A percentile compares a stretch with the other conserved stretches of the same genome.
phyloP scores from a whole-genome alignment of 2,888 invertebrate genomes.

The Tortrix viridana region DNA sequence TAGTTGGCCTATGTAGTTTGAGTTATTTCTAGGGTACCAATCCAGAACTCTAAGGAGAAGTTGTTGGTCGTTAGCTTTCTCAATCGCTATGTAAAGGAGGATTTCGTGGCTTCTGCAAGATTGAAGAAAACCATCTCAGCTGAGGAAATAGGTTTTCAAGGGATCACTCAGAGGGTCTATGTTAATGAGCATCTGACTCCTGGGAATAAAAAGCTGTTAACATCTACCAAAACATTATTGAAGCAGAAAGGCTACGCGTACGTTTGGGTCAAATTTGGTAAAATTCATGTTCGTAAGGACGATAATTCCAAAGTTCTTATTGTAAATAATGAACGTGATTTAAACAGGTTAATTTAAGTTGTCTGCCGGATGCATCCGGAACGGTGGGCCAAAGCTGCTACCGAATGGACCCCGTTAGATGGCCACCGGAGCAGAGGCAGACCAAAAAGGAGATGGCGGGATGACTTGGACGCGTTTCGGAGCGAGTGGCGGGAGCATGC shows the following conservation, averaged over 20 bases:
- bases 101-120: background rate
- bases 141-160: background rate
- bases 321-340: background rate
- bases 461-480: too few species aligned
- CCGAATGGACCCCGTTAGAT: too few species aligned
- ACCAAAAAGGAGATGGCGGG: too few species aligned
- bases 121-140: background rate
- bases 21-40: background rate
- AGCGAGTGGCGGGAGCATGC: too few species aligned
- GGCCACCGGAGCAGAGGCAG: too few species aligned
- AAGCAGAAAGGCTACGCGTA: background rate
- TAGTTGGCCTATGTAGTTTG: too few species aligned
- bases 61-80: background rate
- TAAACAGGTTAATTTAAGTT: too few species aligned
- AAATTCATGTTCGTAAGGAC: background rate
- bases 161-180: background rate
- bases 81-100: constrained; percentile 3
- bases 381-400: too few species aligned
- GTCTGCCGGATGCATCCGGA: too few species aligned
- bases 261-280: background rate
- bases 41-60: background rate
- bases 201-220: background rate
- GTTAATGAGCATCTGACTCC: background rate
- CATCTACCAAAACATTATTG: background rate
- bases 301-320: background rate